These are phyloP conservation scores for Campylomormyrus tamandua DNA, from an alignment of 2,113 vertebrate species.

Conservation along the genomic window DNA sequence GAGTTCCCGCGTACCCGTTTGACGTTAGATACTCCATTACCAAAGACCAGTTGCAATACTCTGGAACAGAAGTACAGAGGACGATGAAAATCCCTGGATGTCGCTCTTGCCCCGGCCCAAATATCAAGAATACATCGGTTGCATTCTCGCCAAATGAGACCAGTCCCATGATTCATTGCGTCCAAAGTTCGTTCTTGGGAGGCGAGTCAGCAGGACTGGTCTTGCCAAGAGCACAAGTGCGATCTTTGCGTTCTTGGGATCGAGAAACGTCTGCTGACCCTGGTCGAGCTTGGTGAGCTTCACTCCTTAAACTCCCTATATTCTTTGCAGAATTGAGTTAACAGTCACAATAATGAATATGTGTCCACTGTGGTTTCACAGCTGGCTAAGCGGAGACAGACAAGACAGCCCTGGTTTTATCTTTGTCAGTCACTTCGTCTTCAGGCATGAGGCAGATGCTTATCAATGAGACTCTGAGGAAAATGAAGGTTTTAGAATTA, in stretches of 20 bases:
- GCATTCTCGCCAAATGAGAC: too few species aligned
- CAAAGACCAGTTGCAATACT: too few species aligned
- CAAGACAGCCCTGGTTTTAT: neutral
- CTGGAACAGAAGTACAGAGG: too few species aligned
- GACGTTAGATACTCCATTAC: neutral
- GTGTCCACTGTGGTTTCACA: neutral
- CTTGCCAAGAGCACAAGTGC: neutral
- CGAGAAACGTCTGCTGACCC: neutral
- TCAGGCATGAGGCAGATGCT: neutral
- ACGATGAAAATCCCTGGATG: too few species aligned
- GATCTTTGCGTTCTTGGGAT: neutral
- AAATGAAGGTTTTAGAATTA: neutral
- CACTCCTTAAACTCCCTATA: neutral
- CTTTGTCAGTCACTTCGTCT: neutral
- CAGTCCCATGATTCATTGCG: too few species aligned
- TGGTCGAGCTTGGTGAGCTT: neutral
- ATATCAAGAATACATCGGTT: too few species aligned
- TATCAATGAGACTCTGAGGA: neutral
- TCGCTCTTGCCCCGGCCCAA: neutral
- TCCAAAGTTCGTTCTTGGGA: too few species aligned
- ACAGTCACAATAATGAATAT: neutral
- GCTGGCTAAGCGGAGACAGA: neutral
- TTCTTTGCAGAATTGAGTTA: neutral
- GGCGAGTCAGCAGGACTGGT: neutral
- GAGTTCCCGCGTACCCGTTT: neutral